Evolutionary conservation across 2,888 invertebrate genomes (phyloP).

Genomic region (Andrena marginata): DNA sequence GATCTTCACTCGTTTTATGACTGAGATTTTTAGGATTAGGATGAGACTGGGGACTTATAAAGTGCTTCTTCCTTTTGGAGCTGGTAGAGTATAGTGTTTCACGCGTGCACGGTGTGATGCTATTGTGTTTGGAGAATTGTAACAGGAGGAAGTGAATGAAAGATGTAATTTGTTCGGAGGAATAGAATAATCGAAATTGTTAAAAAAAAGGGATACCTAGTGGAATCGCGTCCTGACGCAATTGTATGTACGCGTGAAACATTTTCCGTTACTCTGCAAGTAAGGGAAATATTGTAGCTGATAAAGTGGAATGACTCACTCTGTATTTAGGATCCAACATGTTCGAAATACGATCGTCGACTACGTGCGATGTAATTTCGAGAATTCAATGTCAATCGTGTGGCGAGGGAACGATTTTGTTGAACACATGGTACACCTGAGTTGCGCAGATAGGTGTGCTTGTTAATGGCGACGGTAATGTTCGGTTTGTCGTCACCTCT

Average conservation of each 20-base stretch:
- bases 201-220: too few species aligned
- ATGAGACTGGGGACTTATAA: background rate
- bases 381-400: constrained; percentile 10
- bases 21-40: background rate
- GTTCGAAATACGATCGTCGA: background rate
- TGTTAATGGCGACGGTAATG: constrained; percentile 41
- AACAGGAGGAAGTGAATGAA: background rate
- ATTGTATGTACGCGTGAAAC: background rate
- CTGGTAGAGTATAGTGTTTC: background rate
- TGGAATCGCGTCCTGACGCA: too few species aligned
- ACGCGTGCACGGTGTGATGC: background rate
- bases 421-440: background rate
- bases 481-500: constrained; percentile 34
- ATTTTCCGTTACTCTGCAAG: background rate
- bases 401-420: background rate
- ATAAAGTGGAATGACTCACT: background rate
- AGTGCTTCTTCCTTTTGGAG: background rate
- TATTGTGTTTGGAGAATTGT: background rate
- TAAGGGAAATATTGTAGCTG: background rate
- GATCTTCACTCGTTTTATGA: background rate
- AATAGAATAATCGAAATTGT: background rate
- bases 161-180: background rate
- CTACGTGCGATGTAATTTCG: background rate
- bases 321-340: background rate
- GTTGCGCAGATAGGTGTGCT: constrained; percentile 21